Evolutionary conservation across 1,140 invertebrate species (phyloP).

Genomic region (Drosophila athabasca): DNA sequence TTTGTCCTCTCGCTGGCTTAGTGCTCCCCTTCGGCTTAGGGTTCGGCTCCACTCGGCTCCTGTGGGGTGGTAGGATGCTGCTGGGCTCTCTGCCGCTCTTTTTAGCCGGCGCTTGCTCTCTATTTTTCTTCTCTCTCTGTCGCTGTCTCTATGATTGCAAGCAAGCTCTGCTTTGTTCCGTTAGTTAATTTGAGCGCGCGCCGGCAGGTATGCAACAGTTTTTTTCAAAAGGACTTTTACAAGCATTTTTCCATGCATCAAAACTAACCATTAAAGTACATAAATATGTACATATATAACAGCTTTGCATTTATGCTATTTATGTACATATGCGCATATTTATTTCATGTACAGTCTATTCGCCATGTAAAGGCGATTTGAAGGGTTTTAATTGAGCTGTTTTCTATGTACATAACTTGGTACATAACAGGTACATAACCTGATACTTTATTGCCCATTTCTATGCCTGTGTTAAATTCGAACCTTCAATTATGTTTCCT

Average conservation of each 20-base stretch:
- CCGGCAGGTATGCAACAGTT: slow-evolving; percentile 77
- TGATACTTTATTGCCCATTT: not conserved
- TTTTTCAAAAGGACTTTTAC: slow-evolving; percentile 71
- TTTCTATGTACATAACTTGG: not conserved
- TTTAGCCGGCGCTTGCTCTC: slow-evolving; percentile 1
- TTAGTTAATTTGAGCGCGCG: slow-evolving; percentile 64
- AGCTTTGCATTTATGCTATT: not conserved
- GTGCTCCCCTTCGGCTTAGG: slow-evolving; percentile 6
- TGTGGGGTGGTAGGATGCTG: slow-evolving; percentile 5
- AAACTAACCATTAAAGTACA: slow-evolving; percentile 64
- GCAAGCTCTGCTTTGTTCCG: slow-evolving; percentile 21
- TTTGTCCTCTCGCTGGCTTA: slow-evolving; percentile 59
- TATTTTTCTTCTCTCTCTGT: not conserved
- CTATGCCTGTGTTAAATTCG: slow-evolving; percentile 23
- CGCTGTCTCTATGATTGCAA: slow-evolving; percentile 17
- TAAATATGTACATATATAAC: slow-evolving; percentile 19
- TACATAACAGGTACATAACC: no score
- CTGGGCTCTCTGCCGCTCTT: slow-evolving; percentile 13
- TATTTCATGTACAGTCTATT: no score
- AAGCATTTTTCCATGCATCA: slow-evolving; percentile 50
- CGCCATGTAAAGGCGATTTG: no score
- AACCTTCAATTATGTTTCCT: slow-evolving; percentile 43
- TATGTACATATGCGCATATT: slow-evolving; percentile 12
- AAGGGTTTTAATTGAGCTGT: not conserved
- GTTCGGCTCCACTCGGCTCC: slow-evolving; percentile 23